A percentile compares a stretch with the other conserved stretches of the same genome.
These are phyloP conservation scores for Drosophila birchii DNA, from an alignment of 2,888 invertebrate genomes.

Conservation along the genomic window DNA sequence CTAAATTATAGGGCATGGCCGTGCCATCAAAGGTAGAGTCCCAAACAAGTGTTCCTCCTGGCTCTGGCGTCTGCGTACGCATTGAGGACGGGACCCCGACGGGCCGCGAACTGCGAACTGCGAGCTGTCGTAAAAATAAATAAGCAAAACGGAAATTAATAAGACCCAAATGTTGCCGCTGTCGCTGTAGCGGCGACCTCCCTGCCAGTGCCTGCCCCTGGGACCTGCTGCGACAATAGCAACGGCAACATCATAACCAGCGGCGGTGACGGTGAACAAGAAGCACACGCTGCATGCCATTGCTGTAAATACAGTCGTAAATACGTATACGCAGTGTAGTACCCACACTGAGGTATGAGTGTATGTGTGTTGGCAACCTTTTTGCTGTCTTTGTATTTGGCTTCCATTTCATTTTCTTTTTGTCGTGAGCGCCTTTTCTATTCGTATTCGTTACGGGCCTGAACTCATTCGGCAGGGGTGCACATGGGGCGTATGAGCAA, in stretches of 20 bases:
- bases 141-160: slow-evolving; percentile 70
- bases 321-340: slow-evolving; percentile 2
- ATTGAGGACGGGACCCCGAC: slow-evolving; percentile 27
- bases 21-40: slow-evolving; percentile 12
- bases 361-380: slow-evolving; percentile 33
- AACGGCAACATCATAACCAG: slow-evolving; percentile 32
- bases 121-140: slow-evolving; percentile 60
- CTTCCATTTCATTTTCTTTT: slow-evolving; percentile 16
- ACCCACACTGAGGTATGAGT: not conserved
- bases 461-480: slow-evolving; percentile 22
- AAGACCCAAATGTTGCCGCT: slow-evolving; percentile 48
- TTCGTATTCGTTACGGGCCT: slow-evolving; percentile 37
- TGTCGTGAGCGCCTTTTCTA: slow-evolving; percentile 24
- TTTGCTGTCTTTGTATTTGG: slow-evolving; percentile 26
- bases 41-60: slow-evolving; percentile 26
- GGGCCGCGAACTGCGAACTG: slow-evolving; percentile 40
- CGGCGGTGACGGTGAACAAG: slow-evolving; percentile 10
- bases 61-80: slow-evolving; percentile 44
- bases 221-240: slow-evolving; percentile 44
- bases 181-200: slow-evolving; percentile 19
- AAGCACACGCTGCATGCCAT: slow-evolving; percentile 32
- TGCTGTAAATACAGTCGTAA: slow-evolving; percentile 36
- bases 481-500: slow-evolving; percentile 42
- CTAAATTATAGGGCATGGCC: slow-evolving; percentile 14
- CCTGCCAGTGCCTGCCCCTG: slow-evolving; percentile 26